Base-by-base conservation (phyloP, 2,888 invertebrate species). In the Cephonodes hylas region DNA sequence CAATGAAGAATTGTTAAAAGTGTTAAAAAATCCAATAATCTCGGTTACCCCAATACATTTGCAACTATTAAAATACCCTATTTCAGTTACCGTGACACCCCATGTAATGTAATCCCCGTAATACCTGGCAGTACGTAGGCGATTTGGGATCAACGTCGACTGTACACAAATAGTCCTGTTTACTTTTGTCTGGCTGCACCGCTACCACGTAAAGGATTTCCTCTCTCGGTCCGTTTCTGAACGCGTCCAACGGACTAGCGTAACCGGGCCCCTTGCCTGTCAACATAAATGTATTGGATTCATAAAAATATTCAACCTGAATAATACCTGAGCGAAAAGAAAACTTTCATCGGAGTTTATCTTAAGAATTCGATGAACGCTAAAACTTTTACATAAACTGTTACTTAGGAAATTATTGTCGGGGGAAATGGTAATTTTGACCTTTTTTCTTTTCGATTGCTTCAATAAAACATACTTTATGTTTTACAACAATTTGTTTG, bases 121-220 rank as follows among this genome's bases (percentile, higher is more conserved):
- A 70, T 58, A 84, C 98, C 94, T 98, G 94, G 70, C 95, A 94
- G 83, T 96, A 99, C 1, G 96, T 96, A 8, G 95, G 88, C 63
- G 99, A 99, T 1, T 93, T 82, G 0, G 98, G 98, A 85, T 99
- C 96, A 1, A 99, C 96, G 81, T 99, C 98, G 0, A 99, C 94
- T 0, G 98, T 98, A 13, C 97, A 95, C 66, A 99, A 88, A 77
- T 98, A 97, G 88, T 99, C 99, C 1, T 96, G 95, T 77, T 96
- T 96, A 0, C 93, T 94, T 59, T 89, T 84, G 72, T 96, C 94
- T 0, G 97, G 96, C 73, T 96, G 96, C 45, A 98, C 95, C 74
- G 98, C 97, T 23, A 97, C 94, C n/a, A 98, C 95, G 84, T 99
- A 99, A 13, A 99, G 86, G 8, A 99, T 86, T 80, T 96, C 95